Conservation (phyloP, 1,140 invertebrate genomes). For the Frieseomelitta varia region DNA sequence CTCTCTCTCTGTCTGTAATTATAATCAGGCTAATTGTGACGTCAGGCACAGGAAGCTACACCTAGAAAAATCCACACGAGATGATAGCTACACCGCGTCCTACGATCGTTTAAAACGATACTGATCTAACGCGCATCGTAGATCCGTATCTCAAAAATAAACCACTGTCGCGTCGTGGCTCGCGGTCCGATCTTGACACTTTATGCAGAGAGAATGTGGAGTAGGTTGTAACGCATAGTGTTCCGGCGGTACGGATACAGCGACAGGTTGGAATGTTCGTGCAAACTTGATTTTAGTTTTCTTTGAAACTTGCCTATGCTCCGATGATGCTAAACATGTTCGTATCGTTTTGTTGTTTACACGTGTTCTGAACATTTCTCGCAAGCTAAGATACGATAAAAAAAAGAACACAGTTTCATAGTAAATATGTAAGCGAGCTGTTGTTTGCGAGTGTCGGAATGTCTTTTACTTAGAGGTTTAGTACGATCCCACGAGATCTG, state of each 20-base stretch:
- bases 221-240: neutral
- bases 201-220: neutral
- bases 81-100: constrained; percentile 15
- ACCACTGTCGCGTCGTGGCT: neutral
- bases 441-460: too few relatives aligned
- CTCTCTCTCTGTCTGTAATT: constrained; percentile 75
- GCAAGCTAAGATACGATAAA: too few relatives aligned
- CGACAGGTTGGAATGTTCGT: neutral
- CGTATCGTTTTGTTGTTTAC: too few relatives aligned
- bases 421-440: too few relatives aligned
- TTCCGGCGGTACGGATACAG: neutral
- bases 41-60: constrained; percentile 80
- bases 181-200: neutral
- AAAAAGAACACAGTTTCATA: too few relatives aligned
- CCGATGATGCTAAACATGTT: too few relatives aligned
- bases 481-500: too few relatives aligned
- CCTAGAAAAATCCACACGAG: constrained; percentile 76
- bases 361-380: too few relatives aligned
- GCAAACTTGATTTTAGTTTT: too few relatives aligned
- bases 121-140: constrained; percentile 40
- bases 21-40: constrained; percentile 81
- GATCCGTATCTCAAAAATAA: constrained; percentile 4
- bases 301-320: too few relatives aligned
- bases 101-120: constrained; percentile 34
- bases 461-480: too few relatives aligned